Percentiles rank a stretch among this genome's conserved stretches.
Conservation (phyloP, 92 coral and sea anemone species). For the Meandrina meandrites region DNA sequence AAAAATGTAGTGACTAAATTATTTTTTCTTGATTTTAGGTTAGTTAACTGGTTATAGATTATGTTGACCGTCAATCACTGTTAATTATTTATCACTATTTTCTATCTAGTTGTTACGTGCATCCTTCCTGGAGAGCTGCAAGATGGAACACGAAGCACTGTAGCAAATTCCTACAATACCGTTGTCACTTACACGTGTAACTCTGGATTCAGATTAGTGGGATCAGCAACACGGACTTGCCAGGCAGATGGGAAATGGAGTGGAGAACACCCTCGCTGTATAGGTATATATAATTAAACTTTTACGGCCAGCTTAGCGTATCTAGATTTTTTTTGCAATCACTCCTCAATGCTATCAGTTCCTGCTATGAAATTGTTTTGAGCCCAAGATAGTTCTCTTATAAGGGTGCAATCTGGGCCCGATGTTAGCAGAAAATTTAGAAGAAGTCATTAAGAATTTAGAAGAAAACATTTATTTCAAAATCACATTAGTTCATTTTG, state of each 20-base stretch:
- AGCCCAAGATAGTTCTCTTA: too few species aligned
- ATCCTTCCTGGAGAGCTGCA: slow-evolving; percentile 68
- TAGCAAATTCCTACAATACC: slow-evolving; percentile 65
- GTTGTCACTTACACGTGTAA: slow-evolving; percentile 79
- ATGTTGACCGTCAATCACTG: too few species aligned
- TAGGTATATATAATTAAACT: slow-evolving; percentile 55
- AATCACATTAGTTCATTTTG: background rate
- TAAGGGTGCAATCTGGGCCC: too few species aligned
- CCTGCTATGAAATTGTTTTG: background rate
- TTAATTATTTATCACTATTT: background rate
- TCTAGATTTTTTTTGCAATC: too few species aligned
- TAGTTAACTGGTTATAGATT: too few species aligned
- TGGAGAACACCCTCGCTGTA: slow-evolving; percentile 86
- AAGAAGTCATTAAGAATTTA: too few species aligned
- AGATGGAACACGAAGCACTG: slow-evolving; percentile 61
- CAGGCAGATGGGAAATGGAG: slow-evolving; percentile 83
- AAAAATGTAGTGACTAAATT: background rate
- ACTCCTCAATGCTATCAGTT: background rate
- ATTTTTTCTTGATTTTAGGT: background rate
- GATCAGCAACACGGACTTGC: slow-evolving; percentile 70
- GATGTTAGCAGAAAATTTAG: too few species aligned
- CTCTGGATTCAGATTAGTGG: slow-evolving; percentile 73
- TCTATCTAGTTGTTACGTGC: slow-evolving; percentile 67
- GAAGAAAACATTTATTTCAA: too few species aligned
- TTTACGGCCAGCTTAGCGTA: too few species aligned